A percentile compares a stretch with the other conserved stretches of the same genome.
These are phyloP conservation scores for Chaenodraco wilsoni DNA, from an alignment of 2,797 vertebrate genomes.

Conservation along the genomic window DNA sequence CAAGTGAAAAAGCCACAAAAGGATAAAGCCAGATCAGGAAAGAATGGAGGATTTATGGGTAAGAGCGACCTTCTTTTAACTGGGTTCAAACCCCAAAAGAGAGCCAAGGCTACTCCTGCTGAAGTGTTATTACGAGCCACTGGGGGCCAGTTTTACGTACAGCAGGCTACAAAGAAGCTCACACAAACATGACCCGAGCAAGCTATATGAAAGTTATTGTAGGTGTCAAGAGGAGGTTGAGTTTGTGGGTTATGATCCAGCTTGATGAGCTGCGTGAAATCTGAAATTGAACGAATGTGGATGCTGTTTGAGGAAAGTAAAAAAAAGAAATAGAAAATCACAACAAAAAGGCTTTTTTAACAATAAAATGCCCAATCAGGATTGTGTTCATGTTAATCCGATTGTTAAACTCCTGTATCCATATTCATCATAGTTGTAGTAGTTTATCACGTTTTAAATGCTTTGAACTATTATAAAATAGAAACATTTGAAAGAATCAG, in stretches of 20 bases:
- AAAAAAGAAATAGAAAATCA: not conserved
- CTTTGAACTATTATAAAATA: not conserved
- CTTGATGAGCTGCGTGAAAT: too few species aligned
- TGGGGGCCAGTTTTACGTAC: not conserved
- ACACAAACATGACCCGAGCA: too few species aligned
- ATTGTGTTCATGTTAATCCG: not conserved
- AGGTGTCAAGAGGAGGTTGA: not conserved
- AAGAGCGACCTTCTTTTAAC: too few species aligned
- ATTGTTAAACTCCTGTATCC: not conserved
- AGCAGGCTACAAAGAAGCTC: not conserved
- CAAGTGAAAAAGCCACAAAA: slow-evolving; percentile 8
- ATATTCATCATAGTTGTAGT: not conserved
- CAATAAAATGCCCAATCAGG: not conserved
- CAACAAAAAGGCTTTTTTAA: not conserved
- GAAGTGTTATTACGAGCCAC: slow-evolving; percentile 9
- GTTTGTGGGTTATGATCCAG: not conserved
- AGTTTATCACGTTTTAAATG: not conserved
- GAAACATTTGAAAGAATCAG: too few species aligned
- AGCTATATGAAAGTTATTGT: too few species aligned
- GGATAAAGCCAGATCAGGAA: slow-evolving; percentile 37
- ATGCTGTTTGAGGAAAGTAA: too few species aligned
- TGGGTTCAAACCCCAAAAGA: slow-evolving; percentile 19
- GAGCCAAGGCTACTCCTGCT: slow-evolving; percentile 14
- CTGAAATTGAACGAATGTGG: not conserved
- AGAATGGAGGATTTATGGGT: not conserved